Evolutionary conservation across 1,140 invertebrate species (phyloP).

Genomic region (Telenomus remus): DNA sequence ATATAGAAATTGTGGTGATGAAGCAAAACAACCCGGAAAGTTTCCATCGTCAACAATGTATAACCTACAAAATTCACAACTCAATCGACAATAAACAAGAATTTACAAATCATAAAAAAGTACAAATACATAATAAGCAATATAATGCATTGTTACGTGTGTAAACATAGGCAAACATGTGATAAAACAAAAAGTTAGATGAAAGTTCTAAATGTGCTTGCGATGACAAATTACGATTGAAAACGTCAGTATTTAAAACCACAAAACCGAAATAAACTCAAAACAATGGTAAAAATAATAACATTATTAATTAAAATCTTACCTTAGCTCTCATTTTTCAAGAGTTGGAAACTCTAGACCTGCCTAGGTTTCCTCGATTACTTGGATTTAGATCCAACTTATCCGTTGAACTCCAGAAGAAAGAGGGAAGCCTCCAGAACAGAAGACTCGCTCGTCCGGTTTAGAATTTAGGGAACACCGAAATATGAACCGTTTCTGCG

Average conservation of each 20-base stretch:
- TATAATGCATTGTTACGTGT: no score
- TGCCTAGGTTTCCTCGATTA: slow-evolving; percentile 63
- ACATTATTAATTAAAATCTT: slow-evolving; percentile 20
- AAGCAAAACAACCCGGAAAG: no score
- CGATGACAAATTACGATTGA: not conserved
- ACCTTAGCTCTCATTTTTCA: slow-evolving; percentile 73
- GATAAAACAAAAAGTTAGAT: no score
- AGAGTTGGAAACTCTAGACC: slow-evolving; percentile 56
- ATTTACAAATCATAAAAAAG: no score
- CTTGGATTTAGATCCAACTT: slow-evolving; percentile 56
- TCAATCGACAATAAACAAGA: no score
- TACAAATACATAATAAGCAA: no score
- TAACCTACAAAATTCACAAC: no score
- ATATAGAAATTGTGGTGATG: no score
- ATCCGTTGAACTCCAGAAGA: slow-evolving; percentile 49
- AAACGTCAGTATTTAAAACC: no score
- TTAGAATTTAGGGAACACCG: not conserved
- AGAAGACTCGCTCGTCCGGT: not conserved
- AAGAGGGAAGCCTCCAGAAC: slow-evolving; percentile 36
- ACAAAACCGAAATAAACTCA: slow-evolving; percentile 6
- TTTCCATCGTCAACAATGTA: no score
- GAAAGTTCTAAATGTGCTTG: not conserved
- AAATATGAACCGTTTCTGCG: slow-evolving; percentile 1
- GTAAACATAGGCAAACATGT: no score
- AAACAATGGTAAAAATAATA: slow-evolving; percentile 4